Evolutionary conservation across 2,113 vertebrate genomes (phyloP).

Genomic region (Tachycineta bicolor): DNA sequence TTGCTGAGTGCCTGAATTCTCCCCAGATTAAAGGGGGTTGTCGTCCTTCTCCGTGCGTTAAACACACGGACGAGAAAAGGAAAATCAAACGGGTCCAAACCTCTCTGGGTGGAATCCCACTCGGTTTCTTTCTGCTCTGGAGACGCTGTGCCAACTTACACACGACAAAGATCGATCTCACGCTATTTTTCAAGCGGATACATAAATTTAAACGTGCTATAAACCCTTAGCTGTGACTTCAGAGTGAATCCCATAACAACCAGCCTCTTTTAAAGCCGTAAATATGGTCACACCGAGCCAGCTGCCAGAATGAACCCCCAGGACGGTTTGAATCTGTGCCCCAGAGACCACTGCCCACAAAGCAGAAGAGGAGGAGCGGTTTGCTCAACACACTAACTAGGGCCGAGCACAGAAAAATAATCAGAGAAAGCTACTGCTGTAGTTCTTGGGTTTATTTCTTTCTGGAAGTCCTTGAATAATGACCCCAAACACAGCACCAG

Average conservation of each 20-base stretch:
- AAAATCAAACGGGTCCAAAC: constrained; percentile 30
- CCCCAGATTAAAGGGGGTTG: constrained; percentile 43
- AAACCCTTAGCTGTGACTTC: neutral
- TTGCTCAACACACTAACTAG: constrained; percentile 5
- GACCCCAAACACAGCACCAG: constrained; percentile 45
- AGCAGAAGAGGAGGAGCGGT: constrained; percentile 33
- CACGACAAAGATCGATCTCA: neutral
- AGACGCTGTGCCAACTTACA: neutral
- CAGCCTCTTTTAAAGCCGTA: neutral
- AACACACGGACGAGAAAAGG: neutral
- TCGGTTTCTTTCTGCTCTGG: neutral
- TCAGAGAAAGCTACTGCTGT: constrained; percentile 43
- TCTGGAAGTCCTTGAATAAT: constrained; percentile 53
- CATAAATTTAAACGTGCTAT: neutral
- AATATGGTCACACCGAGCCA: neutral
- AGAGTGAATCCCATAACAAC: neutral
- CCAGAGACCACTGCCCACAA: neutral
- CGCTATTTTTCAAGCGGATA: neutral
- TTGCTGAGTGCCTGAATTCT: constrained; percentile 60
- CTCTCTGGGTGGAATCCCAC: neutral
- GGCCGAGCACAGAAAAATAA: constrained; percentile 41
- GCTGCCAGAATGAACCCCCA: neutral
- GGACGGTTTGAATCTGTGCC: constrained; percentile 8
- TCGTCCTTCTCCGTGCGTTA: neutral
- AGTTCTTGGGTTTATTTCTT: constrained; percentile 34